Conservation (phyloP, 2,888 invertebrate genomes). For the Rhopalosiphum nymphaeae region DNA sequence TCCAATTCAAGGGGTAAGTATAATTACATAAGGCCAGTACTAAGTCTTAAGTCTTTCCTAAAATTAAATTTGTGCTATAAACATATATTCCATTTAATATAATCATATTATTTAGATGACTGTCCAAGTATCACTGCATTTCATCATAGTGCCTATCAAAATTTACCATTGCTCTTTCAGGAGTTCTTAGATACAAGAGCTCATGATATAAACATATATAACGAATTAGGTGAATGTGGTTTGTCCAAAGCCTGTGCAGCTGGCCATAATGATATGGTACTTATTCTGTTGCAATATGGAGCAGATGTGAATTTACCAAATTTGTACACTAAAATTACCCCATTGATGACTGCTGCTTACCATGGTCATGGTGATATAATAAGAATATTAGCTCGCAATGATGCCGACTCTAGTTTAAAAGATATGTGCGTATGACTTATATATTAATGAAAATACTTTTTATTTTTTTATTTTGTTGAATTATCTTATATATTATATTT, state of each 20-base stretch:
- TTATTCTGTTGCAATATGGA: constrained; percentile 9
- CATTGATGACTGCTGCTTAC: constrained; percentile 55
- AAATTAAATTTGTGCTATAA: not conserved
- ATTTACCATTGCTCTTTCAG: constrained; percentile 41
- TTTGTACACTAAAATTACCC: constrained; percentile 42
- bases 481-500: not conserved
- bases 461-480: not conserved
- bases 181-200: constrained; percentile 43
- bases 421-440: constrained; percentile 26
- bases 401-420: constrained; percentile 36
- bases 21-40: not conserved
- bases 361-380: constrained; percentile 41
- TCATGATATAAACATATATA: constrained; percentile 37
- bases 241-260: constrained; percentile 43
- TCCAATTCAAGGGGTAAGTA: not conserved
- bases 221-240: constrained; percentile 32
- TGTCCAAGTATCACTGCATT: constrained; percentile 19
- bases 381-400: constrained; percentile 58
- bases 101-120: not conserved
- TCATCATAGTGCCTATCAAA: constrained; percentile 48
- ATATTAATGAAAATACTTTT: not conserved
- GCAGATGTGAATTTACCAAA: constrained; percentile 47
- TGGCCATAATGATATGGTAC: constrained; percentile 41
- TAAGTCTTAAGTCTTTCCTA: not conserved
- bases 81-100: not conserved